Evolutionary conservation across 2,113 vertebrate genomes (phyloP).

Genomic region (Cyrtonyx montezumae): DNA sequence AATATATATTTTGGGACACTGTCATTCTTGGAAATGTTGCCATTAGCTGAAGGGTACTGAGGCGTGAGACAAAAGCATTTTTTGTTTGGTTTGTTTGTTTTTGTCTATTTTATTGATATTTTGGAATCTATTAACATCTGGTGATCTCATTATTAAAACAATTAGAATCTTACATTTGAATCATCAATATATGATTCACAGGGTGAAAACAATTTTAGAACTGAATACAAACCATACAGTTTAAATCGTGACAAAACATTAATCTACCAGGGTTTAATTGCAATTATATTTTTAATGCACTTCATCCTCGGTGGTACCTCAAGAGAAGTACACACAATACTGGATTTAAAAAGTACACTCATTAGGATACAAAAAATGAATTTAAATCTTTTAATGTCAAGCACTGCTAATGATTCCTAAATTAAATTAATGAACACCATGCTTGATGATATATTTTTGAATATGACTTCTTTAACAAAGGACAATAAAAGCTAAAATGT

Average conservation of each 20-base stretch:
- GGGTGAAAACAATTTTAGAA: constrained; percentile 48
- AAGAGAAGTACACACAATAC: constrained; percentile 50
- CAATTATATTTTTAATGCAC: constrained; percentile 74
- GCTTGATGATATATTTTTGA: constrained; percentile 46
- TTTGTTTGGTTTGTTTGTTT: not conserved
- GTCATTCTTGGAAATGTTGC: not conserved
- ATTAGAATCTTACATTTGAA: constrained; percentile 6
- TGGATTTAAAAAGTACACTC: constrained; percentile 17
- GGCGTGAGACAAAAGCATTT: not conserved
- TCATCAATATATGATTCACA: constrained; percentile 23
- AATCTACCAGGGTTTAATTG: constrained; percentile 71
- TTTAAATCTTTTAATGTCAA: constrained; percentile 70
- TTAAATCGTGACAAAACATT: constrained; percentile 63
- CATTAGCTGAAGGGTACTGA: not conserved
- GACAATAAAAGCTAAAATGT: not conserved
- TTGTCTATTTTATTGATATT: not conserved
- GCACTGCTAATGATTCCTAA: constrained; percentile 71
- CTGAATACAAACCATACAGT: constrained; percentile 58
- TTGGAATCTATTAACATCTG: not conserved
- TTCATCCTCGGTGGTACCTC: constrained; percentile 53
- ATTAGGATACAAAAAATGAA: constrained; percentile 65
- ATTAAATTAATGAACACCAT: constrained; percentile 65
- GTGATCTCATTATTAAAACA: not conserved
- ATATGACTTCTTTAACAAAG: constrained; percentile 40
- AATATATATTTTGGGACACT: not conserved